Percentiles rank a stretch among this genome's conserved stretches.
These are phyloP conservation scores for Anodontia alba DNA, from an alignment of 2,888 invertebrate genomes.

Conservation along the genomic window DNA sequence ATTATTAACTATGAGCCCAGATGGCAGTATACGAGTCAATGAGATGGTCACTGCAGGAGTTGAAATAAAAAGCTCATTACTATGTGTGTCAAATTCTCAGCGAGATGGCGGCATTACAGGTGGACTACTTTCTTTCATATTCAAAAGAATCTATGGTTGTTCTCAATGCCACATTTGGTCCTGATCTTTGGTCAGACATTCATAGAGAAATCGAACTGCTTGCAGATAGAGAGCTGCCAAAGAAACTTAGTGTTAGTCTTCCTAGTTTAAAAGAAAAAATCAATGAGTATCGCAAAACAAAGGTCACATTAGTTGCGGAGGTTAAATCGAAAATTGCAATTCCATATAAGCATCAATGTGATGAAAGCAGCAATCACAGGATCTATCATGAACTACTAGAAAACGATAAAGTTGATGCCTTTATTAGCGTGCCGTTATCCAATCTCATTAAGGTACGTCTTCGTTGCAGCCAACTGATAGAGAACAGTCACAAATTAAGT, in stretches of 20 bases:
- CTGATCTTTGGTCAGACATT: conserved; percentile 27
- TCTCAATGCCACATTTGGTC: conserved; percentile 17
- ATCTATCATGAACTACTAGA: too few species aligned
- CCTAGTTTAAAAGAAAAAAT: conserved; percentile 29
- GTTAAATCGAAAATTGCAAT: conserved; percentile 29
- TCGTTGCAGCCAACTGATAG: too few species aligned
- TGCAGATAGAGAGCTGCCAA: conserved; percentile 16
- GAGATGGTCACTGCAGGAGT: conserved; percentile 11
- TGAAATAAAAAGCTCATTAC: conserved; percentile 53
- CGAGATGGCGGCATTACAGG: conserved; percentile 31
- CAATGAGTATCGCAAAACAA: background rate
- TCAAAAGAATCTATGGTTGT: conserved; percentile 30
- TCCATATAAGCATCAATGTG: conserved; percentile 18
- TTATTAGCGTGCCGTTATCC: too few species aligned
- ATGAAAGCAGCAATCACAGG: too few species aligned
- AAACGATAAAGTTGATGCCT: too few species aligned
- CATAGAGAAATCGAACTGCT: conserved; percentile 17
- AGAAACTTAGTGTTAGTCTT: background rate
- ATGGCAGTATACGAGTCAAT: conserved; percentile 34
- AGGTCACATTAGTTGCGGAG: conserved; percentile 37
- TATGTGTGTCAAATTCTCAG: conserved; percentile 42
- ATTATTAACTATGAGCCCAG: conserved; percentile 35
- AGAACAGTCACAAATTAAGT: conserved; percentile 20
- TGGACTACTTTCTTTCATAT: conserved; percentile 30
- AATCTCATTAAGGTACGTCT: too few species aligned